Base-by-base conservation (phyloP, 2,888 invertebrate species). In the Sphaerophoria rueppellii region DNA sequence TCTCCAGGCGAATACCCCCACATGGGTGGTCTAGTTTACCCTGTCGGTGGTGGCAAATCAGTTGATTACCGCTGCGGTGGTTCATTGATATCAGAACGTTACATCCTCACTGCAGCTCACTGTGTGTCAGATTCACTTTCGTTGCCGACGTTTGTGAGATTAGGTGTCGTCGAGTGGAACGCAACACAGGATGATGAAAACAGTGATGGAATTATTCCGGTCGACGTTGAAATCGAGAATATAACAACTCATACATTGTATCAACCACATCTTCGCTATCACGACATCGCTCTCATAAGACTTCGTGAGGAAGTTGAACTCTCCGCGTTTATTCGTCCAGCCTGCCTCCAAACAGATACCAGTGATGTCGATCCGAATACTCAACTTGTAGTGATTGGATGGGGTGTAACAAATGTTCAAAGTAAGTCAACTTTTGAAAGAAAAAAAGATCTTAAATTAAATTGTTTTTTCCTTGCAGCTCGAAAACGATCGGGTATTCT, bases 201-300 rank as follows among this genome's bases (percentile, higher is more conserved):
- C 5, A 0, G 40, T 2, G 43, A 43, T 12, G 24, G 24, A 24
- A 24, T 24, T 24, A 24, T 24, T 24, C 24, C 24, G 24, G 24
- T 24, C 24, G 24, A 24, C 24, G 24, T 24, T 24, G 24, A 24
- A 24, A 2, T 24, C 24, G 24, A 91, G 91, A n/a, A 87, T 32
- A 82, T 88, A 0, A 74, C 43, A 11, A 87, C 90, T 14, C 91
- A 91, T 78, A 87, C 88, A 9, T 86, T 89, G 0, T 91, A 90
- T 76, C 24, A 76, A 5, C 87, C 81, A n/a, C 79, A 70, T 11
- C 67, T 82, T 61, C 89, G 88, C 24, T 90, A 91, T 65, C 82
- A 91, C 40, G 91, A 91, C 54, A 88, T 91, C 57, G 91, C 90
- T n/a, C 37, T 91, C 11, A 63, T 91, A 65, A 89, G 89, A 75